Evolutionary conservation across 2,797 vertebrate genomes (phyloP).

Genomic region (Ctenochaetus hawaiiensis): DNA sequence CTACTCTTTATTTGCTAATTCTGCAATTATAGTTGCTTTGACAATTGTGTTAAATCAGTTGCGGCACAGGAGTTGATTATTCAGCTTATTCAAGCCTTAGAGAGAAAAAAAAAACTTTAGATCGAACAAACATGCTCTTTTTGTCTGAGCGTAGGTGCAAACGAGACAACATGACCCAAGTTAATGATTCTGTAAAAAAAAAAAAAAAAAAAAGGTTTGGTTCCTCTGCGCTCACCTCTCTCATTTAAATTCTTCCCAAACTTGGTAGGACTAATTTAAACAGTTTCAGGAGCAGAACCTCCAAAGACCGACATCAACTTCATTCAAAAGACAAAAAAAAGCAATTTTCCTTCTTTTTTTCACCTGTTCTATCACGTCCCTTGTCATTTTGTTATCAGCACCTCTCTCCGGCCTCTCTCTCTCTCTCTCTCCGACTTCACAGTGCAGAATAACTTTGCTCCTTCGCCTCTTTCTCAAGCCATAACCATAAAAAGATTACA

Average conservation of each 20-base stretch:
- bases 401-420: conserved; percentile 13
- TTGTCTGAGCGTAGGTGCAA: neutral
- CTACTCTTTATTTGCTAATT: conserved; percentile 66
- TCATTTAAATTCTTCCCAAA: no score
- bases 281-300: conserved; percentile 22
- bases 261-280: no score
- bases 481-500: conserved; percentile 64
- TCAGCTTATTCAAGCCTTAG: conserved; percentile 35
- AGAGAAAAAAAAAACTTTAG: conserved; percentile 18
- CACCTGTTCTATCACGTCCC: conserved; percentile 18
- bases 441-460: conserved; percentile 53
- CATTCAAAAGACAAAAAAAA: conserved; percentile 12
- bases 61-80: conserved; percentile 41
- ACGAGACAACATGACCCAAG: no score
- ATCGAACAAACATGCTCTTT: conserved; percentile 19
- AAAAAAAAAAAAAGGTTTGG: no score
- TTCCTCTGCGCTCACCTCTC: no score
- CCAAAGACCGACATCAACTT: conserved; percentile 29
- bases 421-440: conserved; percentile 26
- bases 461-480: conserved; percentile 38
- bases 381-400: conserved; percentile 62
- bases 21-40: conserved; percentile 49
- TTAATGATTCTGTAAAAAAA: no score
- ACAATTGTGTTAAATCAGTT: conserved; percentile 53
- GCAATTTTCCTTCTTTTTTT: conserved; percentile 34